Base-by-base conservation (phyloP, 1,140 invertebrate genomes). In the Vanessa atalanta region DNA sequence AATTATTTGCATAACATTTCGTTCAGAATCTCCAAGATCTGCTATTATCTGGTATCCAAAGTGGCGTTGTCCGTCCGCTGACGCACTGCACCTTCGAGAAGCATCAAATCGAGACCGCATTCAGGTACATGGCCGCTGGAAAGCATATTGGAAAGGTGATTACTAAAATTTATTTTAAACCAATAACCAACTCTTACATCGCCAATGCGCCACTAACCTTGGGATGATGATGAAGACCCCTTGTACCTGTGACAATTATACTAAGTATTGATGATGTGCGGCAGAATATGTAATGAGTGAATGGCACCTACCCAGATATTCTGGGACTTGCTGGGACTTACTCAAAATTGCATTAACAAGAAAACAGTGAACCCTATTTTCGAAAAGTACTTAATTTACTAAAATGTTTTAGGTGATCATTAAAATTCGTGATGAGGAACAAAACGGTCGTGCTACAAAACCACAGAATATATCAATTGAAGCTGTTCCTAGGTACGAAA, bases 61-160 rank as follows among this genome's bases (percentile, higher is more conserved):
- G 87, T 61, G 97, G 95, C 16, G 93, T 94, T 2, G 94, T 96
- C 3, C 93, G 94, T 76, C 95, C 96, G 2, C 85, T 96, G 53
- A 93, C 93, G 0, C 90, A 93, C 69, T 94, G 93, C 37, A 93
- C 94, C 0, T 97, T 96, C 80, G 83, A 93, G 20, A 92, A 91
- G 37, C 83, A 95, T 69, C 93, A 96, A 84, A 87, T 96, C 5
- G 95, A 96, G 82, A 87, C 94, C 76, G 95, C 95, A 4, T 96
- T 96, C 88, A 91, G 95, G 65, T 95, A 95, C 83, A 97, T 98
- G 95, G 95, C 96, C 6, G 94, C 95, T 73, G 97, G 97, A 13
- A 97, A 97, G 93, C 97, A 98, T 87, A 96, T 97, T 72, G 97
- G 97, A 73, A 98, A 98, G 94, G 96, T 97, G 60, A 82, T 12